Evolutionary conservation across 2,113 vertebrate genomes (phyloP).

Genomic region (Rutilus rutilus): DNA sequence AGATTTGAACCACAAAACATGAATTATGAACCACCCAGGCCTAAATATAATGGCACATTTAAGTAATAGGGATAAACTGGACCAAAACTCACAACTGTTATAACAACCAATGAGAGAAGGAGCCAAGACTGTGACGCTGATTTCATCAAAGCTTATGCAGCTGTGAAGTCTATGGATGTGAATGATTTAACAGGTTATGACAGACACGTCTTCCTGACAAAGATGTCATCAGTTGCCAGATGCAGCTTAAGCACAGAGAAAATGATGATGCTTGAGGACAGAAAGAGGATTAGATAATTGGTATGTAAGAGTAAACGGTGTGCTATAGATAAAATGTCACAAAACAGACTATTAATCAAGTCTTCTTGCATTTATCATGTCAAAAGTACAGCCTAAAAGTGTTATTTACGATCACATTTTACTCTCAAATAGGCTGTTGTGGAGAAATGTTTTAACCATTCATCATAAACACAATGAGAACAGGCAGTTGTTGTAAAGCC

Average conservation of each 20-base stretch:
- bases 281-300: not conserved
- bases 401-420: not conserved
- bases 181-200: constrained; percentile 12
- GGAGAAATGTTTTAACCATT: not conserved
- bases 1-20: not conserved
- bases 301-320: not conserved
- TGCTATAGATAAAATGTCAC: not conserved
- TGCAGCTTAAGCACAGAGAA: constrained; percentile 6
- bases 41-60: not conserved
- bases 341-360: not conserved
- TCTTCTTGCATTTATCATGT: constrained; percentile 1
- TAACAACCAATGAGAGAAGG: not conserved
- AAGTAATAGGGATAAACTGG: not conserved
- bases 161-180: not conserved
- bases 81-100: not conserved
- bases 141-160: not conserved
- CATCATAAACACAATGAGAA: not conserved
- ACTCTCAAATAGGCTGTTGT: not conserved
- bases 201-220: not conserved
- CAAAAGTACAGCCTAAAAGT: not conserved
- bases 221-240: not conserved
- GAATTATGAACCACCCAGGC: not conserved
- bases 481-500: not conserved
- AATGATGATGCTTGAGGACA: not conserved
- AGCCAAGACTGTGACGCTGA: not conserved